A percentile compares a stretch with the other conserved stretches of the same genome.
Evolutionary conservation across 37 sponge, comb jelly and placozoan genomes (phyloP).

Genomic region (Cliona cf. orientalis): DNA sequence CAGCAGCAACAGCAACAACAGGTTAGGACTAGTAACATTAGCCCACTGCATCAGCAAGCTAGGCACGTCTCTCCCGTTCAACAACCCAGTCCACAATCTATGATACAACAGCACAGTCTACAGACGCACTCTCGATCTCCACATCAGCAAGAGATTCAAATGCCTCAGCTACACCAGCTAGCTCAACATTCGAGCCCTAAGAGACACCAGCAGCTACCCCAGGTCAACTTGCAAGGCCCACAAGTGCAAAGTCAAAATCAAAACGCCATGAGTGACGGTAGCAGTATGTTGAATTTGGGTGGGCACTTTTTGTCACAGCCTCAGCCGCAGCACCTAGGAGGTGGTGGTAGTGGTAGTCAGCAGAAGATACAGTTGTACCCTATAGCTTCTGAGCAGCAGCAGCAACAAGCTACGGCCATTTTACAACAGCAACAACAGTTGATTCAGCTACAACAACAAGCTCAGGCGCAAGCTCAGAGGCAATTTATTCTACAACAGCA

Average conservation of each 20-base stretch:
- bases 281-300: no score
- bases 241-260: no score
- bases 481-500: background rate
- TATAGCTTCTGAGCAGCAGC: no score
- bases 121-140: background rate
- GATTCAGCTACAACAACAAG: background rate
- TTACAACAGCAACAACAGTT: constrained; percentile 22
- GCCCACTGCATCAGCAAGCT: background rate
- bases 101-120: background rate
- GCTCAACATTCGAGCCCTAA: background rate
- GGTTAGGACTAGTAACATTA: background rate
- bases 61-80: background rate
- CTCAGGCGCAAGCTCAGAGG: no score
- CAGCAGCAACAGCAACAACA: background rate
- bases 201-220: background rate
- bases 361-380: no score
- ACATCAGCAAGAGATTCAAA: background rate
- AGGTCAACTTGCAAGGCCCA: no score
- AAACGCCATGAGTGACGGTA: no score
- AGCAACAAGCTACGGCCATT: no score
- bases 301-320: no score
- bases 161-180: background rate
- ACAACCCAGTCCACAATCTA: background rate
- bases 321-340: no score
- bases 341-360: no score